Percentiles rank a stretch among this genome's conserved stretches.
Evolutionary conservation across 2,888 invertebrate genomes (phyloP).

Genomic region (Endomychus coccineus): DNA sequence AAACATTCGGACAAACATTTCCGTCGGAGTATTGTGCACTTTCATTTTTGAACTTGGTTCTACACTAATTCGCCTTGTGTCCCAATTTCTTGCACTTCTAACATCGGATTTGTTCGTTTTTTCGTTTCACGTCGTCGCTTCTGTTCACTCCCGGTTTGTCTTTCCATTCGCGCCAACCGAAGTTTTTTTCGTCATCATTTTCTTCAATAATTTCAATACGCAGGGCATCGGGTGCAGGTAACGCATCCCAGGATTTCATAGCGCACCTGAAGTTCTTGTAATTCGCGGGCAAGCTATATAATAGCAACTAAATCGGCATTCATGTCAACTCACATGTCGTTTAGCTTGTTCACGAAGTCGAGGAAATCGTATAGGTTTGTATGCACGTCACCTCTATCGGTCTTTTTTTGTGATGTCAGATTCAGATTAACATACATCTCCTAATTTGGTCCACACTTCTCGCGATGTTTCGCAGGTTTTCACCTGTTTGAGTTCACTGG

Average conservation of each 20-base stretch:
- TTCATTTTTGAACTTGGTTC: not conserved
- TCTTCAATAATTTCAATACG: too few relatives aligned
- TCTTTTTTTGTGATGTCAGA: too few relatives aligned
- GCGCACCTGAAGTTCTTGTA: constrained; percentile 36
- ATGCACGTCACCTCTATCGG: too few relatives aligned
- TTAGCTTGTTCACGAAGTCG: constrained; percentile 32
- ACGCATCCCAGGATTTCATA: constrained; percentile 29
- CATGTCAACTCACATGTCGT: constrained; percentile 29
- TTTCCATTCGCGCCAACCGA: too few relatives aligned
- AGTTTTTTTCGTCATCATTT: too few relatives aligned
- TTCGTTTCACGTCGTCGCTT: not conserved
- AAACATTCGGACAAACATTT: not conserved
- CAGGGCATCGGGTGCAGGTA: too few relatives aligned
- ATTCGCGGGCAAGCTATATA: constrained; percentile 23
- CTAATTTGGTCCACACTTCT: constrained; percentile 36
- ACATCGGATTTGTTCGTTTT: constrained; percentile 5
- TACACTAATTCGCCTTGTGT: constrained; percentile 12
- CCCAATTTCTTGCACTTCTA: constrained; percentile 8
- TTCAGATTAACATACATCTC: too few relatives aligned
- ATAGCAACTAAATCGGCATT: constrained; percentile 28
- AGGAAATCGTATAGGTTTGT: constrained; percentile 34
- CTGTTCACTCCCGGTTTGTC: constrained; percentile 4
- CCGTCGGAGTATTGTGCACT: too few relatives aligned
- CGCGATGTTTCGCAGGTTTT: constrained; percentile 31
- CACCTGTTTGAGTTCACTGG: constrained; percentile 32